phyloP scores from a whole-genome alignment of 2,888 invertebrate species.

The Diaprepes abbreviatus region DNA sequence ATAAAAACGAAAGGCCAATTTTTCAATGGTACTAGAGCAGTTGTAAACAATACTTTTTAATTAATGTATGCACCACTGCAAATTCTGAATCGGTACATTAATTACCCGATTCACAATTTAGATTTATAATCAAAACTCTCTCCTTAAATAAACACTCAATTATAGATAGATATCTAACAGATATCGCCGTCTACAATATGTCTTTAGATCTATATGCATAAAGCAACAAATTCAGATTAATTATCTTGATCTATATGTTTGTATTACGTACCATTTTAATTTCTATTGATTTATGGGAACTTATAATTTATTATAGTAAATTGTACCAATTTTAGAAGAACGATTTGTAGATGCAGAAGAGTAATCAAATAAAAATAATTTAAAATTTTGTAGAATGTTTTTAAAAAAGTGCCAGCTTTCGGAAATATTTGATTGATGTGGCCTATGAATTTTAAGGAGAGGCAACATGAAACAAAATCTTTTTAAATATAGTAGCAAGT shows the following conservation, averaged over 20 bases:
- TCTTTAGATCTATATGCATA: not conserved
- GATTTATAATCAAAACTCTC: constrained; percentile 22
- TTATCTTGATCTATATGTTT: constrained; percentile 3
- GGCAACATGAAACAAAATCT: too few relatives aligned
- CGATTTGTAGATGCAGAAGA: too few relatives aligned
- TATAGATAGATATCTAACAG: constrained; percentile 37
- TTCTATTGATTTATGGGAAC: not conserved
- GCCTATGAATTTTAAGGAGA: too few relatives aligned
- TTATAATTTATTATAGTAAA: not conserved
- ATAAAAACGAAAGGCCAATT: constrained; percentile 11
- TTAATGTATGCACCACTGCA: constrained; percentile 23
- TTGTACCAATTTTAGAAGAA: not conserved
- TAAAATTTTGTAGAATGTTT: too few relatives aligned
- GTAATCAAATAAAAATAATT: too few relatives aligned
- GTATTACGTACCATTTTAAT: constrained; percentile 4
- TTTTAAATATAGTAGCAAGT: too few relatives aligned
- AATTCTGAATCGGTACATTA: constrained; percentile 21
- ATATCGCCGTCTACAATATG: constrained; percentile 35
- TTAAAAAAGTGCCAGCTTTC: too few relatives aligned
- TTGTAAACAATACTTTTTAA: constrained; percentile 29
- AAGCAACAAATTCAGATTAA: not conserved
- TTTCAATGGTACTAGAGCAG: not conserved
- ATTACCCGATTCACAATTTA: constrained; percentile 25
- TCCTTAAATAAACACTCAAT: constrained; percentile 35
- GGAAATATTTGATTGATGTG: too few relatives aligned